phyloP scores from a whole-genome alignment of 2,888 invertebrate species.

The Phaonia tiefii region DNA sequence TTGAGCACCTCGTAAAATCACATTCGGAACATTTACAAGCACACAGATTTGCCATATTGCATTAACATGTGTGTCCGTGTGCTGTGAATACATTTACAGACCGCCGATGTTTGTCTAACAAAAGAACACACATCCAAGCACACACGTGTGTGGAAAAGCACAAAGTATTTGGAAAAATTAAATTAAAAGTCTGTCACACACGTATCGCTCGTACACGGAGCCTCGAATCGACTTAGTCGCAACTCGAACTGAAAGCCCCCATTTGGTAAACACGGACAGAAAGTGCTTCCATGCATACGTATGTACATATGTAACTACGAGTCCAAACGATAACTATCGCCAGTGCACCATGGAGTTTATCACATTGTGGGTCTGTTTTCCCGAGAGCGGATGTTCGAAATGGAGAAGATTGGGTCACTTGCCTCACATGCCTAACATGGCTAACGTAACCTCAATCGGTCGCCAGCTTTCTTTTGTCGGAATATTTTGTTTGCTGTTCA shows the following conservation, averaged over 20 bases:
- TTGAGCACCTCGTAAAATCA: neutral
- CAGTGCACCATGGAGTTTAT: conserved; percentile 11
- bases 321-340: conserved; percentile 7
- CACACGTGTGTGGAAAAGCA: conserved; percentile 35
- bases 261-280: conserved; percentile 23
- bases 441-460: neutral
- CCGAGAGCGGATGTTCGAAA: neutral
- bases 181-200: conserved; percentile 67
- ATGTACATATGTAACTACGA: no score
- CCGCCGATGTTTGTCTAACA: conserved; percentile 58
- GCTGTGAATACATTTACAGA: conserved; percentile 15
- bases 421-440: neutral
- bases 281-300: no score
- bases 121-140: conserved; percentile 34
- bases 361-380: neutral
- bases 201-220: conserved; percentile 40
- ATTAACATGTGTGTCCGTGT: neutral
- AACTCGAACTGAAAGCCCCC: conserved; percentile 46
- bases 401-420: neutral
- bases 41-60: neutral
- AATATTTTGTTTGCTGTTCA: conserved; percentile 47
- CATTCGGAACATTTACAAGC: no score
- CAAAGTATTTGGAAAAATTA: conserved; percentile 65
- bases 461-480: conserved; percentile 8
- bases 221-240: conserved; percentile 47